phyloP scores from a whole-genome alignment of 2,888 invertebrate genomes.

The Trissoscelio sp. region DNA sequence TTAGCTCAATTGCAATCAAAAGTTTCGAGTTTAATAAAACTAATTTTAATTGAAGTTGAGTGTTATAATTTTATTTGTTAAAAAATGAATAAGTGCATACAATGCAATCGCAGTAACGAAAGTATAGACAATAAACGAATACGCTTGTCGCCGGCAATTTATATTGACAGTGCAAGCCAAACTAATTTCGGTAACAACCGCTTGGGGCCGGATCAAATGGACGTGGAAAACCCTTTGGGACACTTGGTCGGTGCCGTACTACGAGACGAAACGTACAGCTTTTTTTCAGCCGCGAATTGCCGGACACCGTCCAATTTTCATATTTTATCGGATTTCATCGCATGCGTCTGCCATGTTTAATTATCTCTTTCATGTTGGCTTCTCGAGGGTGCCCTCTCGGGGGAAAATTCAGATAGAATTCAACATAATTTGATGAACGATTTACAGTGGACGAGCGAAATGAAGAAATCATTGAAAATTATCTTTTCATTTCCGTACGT shows the following conservation, averaged over 20 bases:
- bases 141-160: constrained; percentile 80
- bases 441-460: constrained; percentile 35
- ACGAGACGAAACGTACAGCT: constrained; percentile 71
- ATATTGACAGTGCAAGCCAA: constrained; percentile 81
- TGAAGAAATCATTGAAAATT: constrained; percentile 63
- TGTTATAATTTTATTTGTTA: constrained; percentile 48
- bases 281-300: constrained; percentile 69
- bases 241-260: constrained; percentile 71
- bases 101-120: constrained; percentile 56
- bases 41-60: constrained; percentile 29
- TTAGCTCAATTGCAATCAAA: not conserved
- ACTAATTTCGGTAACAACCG: constrained; percentile 83
- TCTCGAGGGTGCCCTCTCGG: constrained; percentile 59
- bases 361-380: constrained; percentile 72
- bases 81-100: constrained; percentile 55
- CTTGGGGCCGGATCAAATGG: constrained; percentile 80
- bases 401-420: constrained; percentile 59
- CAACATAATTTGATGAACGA: constrained; percentile 66
- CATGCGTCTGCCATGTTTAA: constrained; percentile 74
- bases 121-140: constrained; percentile 69
- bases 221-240: constrained; percentile 75
- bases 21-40: constrained; percentile 11
- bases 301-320: constrained; percentile 81
- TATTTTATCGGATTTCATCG: constrained; percentile 79
- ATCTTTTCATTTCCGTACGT: constrained; percentile 25